phyloP scores from a whole-genome alignment of 2,797 vertebrate species.

The Gymnothorax reevesii region DNA sequence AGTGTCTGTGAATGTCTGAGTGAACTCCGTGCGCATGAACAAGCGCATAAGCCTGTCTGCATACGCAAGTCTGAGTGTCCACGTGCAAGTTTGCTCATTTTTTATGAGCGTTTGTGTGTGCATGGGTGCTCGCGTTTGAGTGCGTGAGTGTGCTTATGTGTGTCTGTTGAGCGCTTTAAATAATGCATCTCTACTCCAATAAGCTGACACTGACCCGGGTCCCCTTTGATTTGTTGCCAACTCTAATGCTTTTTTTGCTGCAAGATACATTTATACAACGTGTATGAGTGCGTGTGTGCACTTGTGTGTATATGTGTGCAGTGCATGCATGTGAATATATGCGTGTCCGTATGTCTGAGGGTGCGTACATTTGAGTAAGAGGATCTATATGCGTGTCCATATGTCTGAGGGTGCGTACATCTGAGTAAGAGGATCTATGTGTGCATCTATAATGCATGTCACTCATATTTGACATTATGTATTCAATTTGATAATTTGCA shows the following conservation, averaged over 20 bases:
- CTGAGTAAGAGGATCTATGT: too few relatives aligned
- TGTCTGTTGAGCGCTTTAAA: slow-evolving; percentile 47
- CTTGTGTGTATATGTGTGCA: too few relatives aligned
- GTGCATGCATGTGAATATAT: too few relatives aligned
- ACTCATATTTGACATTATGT: too few relatives aligned
- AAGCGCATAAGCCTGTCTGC: slow-evolving; percentile 12
- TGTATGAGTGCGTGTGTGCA: too few relatives aligned
- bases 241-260: background rate
- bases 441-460: too few relatives aligned
- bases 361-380: too few relatives aligned
- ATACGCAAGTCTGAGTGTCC: slow-evolving; percentile 7
- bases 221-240: background rate
- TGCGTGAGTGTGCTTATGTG: slow-evolving; percentile 11
- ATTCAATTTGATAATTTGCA: too few relatives aligned
- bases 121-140: background rate
- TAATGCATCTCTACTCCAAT: slow-evolving; percentile 54
- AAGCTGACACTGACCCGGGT: slow-evolving; percentile 43
- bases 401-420: too few relatives aligned
- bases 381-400: too few relatives aligned
- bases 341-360: too few relatives aligned
- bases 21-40: slow-evolving; percentile 27
- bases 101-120: background rate
- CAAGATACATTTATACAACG: too few relatives aligned
- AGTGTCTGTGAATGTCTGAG: slow-evolving; percentile 13
- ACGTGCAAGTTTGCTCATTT: background rate